Evolutionary conservation across 1,140 invertebrate genomes (phyloP).

Genomic region (Sarcophaga peregrina): DNA sequence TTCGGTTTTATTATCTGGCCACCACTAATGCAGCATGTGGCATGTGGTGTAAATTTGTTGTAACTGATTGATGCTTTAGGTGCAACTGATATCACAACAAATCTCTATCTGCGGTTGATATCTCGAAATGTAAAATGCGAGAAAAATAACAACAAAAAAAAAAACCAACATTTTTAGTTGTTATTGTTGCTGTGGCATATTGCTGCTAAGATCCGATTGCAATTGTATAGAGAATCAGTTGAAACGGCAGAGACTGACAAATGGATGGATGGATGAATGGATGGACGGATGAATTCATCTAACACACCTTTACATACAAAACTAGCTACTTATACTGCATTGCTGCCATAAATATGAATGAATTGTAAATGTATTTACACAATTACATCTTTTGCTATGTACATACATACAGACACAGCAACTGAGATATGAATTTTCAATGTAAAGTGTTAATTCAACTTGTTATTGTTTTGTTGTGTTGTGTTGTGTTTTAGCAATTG

Average conservation of each 20-base stretch:
- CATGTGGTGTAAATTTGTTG: constrained; percentile 27
- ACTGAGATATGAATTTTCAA: background rate
- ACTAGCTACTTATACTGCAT: background rate
- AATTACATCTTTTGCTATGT: too few species aligned
- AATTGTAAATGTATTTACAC: too few species aligned
- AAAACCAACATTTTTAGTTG: background rate
- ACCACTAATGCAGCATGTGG: constrained; percentile 18
- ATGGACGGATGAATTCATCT: background rate
- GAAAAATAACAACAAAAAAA: background rate
- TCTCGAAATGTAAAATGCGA: constrained; percentile 24
- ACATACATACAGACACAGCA: background rate
- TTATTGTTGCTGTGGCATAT: background rate
- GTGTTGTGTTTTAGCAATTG: background rate
- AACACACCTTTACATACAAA: background rate
- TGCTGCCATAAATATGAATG: background rate
- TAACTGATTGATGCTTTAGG: constrained; percentile 43
- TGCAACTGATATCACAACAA: constrained; percentile 40
- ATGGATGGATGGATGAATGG: background rate
- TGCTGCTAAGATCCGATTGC: constrained; percentile 28
- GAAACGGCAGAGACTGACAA: background rate
- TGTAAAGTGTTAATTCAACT: constrained; percentile 36
- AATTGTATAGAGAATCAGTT: constrained; percentile 9
- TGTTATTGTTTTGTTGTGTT: constrained; percentile 8
- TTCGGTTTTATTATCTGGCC: background rate
- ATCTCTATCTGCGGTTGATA: constrained; percentile 35